phyloP scores from a whole-genome alignment of 2,797 vertebrate species.

The Lerista edwardsae region DNA sequence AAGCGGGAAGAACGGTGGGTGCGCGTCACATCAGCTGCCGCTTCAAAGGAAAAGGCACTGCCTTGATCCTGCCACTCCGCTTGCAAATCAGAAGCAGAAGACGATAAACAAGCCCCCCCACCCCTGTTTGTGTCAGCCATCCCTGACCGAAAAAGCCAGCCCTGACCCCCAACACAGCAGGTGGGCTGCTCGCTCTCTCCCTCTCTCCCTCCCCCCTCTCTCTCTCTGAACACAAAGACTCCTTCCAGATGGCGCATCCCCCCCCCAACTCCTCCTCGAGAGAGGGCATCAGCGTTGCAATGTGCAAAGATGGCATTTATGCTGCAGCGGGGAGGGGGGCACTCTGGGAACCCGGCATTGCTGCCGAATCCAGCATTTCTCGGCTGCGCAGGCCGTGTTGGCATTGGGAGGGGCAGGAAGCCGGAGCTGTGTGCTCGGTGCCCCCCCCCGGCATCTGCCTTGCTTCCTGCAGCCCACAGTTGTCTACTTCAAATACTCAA shows the following conservation, averaged over 20 bases:
- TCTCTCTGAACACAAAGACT: constrained; percentile 67
- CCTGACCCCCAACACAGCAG: constrained; percentile 52
- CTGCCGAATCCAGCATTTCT: not conserved
- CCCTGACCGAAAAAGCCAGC: constrained; percentile 18
- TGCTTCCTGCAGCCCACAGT: not conserved
- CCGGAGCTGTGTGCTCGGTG: no score
- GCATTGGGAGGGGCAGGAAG: not conserved
- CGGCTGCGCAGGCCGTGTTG: not conserved
- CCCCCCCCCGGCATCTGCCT: not conserved
- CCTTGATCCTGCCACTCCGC: not conserved
- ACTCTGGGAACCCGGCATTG: constrained; percentile 18
- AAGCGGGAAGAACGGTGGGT: not conserved
- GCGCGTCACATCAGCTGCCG: not conserved
- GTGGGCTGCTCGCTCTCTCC: constrained; percentile 43
- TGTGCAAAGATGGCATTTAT: not conserved
- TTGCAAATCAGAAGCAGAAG: not conserved
- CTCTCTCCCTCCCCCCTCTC: not conserved
- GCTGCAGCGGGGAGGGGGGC: fast-evolving
- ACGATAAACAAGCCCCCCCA: not conserved
- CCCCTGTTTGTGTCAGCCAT: not conserved
- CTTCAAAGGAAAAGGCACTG: not conserved
- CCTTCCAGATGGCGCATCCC: constrained; percentile 64
- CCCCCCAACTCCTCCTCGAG: constrained; percentile 66
- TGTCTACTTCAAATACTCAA: not conserved
- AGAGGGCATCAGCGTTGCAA: constrained; percentile 11